Evolutionary conservation across 2,888 invertebrate species (phyloP), one percentile per base, ranked within the genome.

Genomic region (Macaria liturata): DNA sequence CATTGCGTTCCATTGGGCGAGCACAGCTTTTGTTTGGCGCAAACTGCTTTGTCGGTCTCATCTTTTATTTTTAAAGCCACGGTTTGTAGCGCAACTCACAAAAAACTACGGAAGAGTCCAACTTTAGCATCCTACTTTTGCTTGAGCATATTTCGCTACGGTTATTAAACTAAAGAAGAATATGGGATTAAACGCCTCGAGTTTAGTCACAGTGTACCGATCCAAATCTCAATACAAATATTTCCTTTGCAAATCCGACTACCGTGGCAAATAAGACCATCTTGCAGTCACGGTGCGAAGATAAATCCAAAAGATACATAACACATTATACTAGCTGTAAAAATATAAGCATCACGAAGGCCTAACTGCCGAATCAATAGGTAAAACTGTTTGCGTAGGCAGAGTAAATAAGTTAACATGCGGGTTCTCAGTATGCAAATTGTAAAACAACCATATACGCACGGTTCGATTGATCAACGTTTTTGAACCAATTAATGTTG

Each of bases 1-100:
- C 84, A 83, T 75, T 72, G 70, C 78, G 86, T 86, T 88, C 83
- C 86, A 69, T 76, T 86, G 85, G 72, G 64, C 78, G 81, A 74
- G 68, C 80, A 80, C 70, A 62, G 61, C 79, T 73, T 80, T 81
- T 82, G 83, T 84, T 72, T 74, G 71, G 70, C 58, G 68, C 70
- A 71, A 75, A 75, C 68, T 69, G 68, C 72, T 77, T 76, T 76
- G 77, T 77, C 72, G 70, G 69, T 73, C 71, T 70, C 70, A 70
- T 69, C 72, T 75, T 77, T 76, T 77, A 76, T 78, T 78, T 75
- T 73, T 61, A 67, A 57, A 49, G 61, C 55, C 59, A 49, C 31
- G 39, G 46, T 47, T 48, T 48, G 54, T 56, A 56, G 51, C 48
- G 46, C 46, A 54, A 59, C 55, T 47, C 50, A 59, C 57, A 59